Evolutionary conservation across 2,797 vertebrate species (phyloP), one percentile per base, ranked within the genome.

Genomic region (Nyctibius grandis): DNA sequence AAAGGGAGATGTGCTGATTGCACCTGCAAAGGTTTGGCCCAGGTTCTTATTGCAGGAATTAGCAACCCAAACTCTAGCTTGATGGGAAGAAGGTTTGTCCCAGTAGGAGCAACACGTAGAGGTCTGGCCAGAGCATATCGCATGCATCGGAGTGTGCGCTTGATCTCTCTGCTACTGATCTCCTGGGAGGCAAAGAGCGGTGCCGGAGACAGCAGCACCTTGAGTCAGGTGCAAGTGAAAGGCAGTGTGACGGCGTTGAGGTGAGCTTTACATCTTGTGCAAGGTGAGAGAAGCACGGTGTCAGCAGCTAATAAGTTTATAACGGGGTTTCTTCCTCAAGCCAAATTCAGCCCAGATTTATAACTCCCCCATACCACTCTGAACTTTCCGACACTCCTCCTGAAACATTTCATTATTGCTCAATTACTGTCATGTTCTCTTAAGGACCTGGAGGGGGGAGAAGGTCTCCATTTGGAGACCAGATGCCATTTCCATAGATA

Each of bases 391-490:
- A 91, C 94, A 84, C 96, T 89, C 91, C 87, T 95, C 94, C 89
- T 84, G 91, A 96, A 97, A 94, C 81, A 12, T 96, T 94, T 94
- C 85, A 88, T 88, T 96, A 95, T 60, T 94, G 91, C 91, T 89
- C 95, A 95, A 94, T 97, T 96, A 96, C 91, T 96, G 91, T 95
- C 91, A 91, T 94, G 95, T 95, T 96, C 96, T 91, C 73, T 83
- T 83, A 85, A 94, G 74, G 91, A 88, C 59, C 76, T 87, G 59
- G 34, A 69, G 65, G 40, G 82, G 85, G 75, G 69, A 91, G 80
- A 69, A 77, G 88, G 88, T 80, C 89, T 93, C 89, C 94, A 95
- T 91, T 95, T 95, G 96, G 96, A 93, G 88, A 79, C 95, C 96
- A 97, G 95, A 95, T 96, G 95, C 94, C 80, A 84, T 74, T 94